Evolutionary conservation across 2,113 vertebrate species (phyloP).

Genomic region (Brachyhypopomus occidentalis): DNA sequence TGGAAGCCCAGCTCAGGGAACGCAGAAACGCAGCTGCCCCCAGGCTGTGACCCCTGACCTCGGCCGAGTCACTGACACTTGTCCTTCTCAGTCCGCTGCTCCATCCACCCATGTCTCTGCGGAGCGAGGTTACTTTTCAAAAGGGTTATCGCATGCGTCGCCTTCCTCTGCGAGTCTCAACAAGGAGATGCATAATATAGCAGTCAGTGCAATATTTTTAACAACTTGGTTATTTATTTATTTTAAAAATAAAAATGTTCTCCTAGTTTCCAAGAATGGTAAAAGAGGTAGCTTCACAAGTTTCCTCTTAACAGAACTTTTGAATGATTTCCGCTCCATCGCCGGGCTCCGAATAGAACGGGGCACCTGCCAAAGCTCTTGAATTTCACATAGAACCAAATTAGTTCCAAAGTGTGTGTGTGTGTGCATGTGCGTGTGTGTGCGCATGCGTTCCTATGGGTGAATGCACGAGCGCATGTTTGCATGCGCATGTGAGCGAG

Average conservation of each 20-base stretch:
- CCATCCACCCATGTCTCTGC: not conserved
- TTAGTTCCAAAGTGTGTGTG: slow-evolving; percentile 15
- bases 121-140: not conserved
- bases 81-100: not conserved
- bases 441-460: not conserved
- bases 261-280: slow-evolving; percentile 3
- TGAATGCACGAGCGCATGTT: not conserved
- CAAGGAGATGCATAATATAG: not conserved
- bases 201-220: not conserved
- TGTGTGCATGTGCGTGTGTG: slow-evolving; percentile 11
- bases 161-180: not conserved
- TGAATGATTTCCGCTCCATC: not conserved
- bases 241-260: not conserved
- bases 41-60: not conserved
- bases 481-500: not conserved
- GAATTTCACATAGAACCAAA: slow-evolving; percentile 25
- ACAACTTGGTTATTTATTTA: not conserved
- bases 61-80: not conserved
- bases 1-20: not conserved
- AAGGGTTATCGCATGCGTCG: not conserved
- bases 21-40: not conserved
- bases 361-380: not conserved
- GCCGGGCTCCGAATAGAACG: slow-evolving; percentile 19
- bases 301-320: not conserved
- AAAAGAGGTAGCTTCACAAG: not conserved